Evolutionary conservation across 2,888 invertebrate species (phyloP).

Genomic region (Hetaerina titia): DNA sequence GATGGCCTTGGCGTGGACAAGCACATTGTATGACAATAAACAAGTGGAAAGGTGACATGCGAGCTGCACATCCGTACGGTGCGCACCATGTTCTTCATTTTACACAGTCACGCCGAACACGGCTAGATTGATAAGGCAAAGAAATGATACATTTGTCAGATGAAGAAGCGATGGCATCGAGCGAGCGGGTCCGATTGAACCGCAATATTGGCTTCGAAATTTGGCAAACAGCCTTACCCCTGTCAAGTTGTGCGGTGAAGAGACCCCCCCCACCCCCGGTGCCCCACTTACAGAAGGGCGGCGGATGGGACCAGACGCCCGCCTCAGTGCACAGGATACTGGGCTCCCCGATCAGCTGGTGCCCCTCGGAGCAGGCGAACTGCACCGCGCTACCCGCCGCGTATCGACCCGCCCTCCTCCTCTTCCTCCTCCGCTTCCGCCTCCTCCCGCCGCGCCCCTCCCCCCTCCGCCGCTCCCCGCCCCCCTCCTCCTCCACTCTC

Average conservation of each 20-base stretch:
- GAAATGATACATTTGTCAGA: no score
- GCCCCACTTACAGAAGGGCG: constrained; percentile 86
- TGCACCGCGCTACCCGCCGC: constrained; percentile 90
- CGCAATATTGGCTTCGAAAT: no score
- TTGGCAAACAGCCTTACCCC: no score
- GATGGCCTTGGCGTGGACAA: no score
- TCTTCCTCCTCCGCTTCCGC: constrained; percentile 74
- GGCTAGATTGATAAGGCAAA: no score
- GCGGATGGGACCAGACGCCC: constrained; percentile 92
- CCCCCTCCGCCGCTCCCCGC: constrained; percentile 71
- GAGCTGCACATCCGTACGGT: no score
- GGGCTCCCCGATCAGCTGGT: constrained; percentile 86
- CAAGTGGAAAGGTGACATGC: no score
- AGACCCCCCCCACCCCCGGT: not conserved
- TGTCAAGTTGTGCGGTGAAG: not conserved
- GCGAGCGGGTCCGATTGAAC: no score
- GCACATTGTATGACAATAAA: no score
- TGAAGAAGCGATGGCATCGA: no score
- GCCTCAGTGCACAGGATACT: constrained; percentile 92
- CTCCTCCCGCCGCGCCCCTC: constrained; percentile 76
- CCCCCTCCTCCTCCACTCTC: constrained; percentile 37
- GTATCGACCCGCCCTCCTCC: constrained; percentile 82
- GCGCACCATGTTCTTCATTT: no score
- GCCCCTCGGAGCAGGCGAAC: constrained; percentile 86
- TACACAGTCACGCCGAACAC: no score